Base-by-base conservation (phyloP, 2,888 invertebrate species). In the Timema podura region DNA sequence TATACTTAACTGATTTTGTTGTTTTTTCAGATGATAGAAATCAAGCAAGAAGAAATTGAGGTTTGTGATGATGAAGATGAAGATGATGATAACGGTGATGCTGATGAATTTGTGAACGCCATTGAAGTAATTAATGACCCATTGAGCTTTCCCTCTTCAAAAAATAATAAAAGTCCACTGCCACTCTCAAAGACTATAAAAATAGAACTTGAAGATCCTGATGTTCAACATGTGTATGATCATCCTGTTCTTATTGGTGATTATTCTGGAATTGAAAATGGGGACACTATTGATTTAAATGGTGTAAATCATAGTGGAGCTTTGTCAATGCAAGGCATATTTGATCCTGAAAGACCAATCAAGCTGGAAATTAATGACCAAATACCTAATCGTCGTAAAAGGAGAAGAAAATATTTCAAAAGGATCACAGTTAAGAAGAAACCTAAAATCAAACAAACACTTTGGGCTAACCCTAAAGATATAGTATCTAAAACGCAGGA, bases 41-140 rank as follows among this genome's bases (percentile, higher is more conserved):
- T 71, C 6, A 71, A 72, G 59, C 68, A 66, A 46, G 72, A 72
- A 54, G 64, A 70, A 47, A 68, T 70, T 54, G 69, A 71, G 61
- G 69, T 65, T 11, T 64, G 61, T 64, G 70, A 66, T 15, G 64
- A 59, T 6, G 70, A 47, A 15, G 67, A 59, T 51, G 49, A 64
- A 8, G 16, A 16, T 7, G 48, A 44, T 10, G 70, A 70, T 15
- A 46, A 54, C 47, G 2, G 47, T 15, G n/a, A 46, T 64, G 51
- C 54, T 15, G 67, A 67, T 13, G 54, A n/a, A n/a, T n/a, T n/a
- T n/a, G n/a, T n/a, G n/a, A n/a, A n/a, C n/a, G n/a, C n/a, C n/a
- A 13, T 11, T 16, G 30, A 11, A 10, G 61, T 61, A 9, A 61
- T 45, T 61, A 45, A 8, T 5, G 61, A 61, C 61, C 61, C 61